Conservation (phyloP, 1,140 invertebrate species). For the Tetramorium parvispinum region DNA sequence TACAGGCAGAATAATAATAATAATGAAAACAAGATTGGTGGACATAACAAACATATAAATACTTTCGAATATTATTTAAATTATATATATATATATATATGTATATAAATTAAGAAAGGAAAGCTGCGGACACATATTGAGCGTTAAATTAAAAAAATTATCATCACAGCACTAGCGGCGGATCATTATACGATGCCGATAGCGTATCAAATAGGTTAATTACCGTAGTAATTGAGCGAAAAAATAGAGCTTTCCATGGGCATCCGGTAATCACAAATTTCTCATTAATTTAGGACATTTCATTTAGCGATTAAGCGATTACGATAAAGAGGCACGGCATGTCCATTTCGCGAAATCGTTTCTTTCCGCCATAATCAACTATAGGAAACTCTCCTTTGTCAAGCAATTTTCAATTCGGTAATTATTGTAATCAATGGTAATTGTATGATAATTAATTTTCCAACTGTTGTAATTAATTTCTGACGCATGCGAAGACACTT, state of each 20-base stretch:
- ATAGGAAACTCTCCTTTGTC: neutral
- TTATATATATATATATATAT: no score
- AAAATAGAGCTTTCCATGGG: conserved; percentile 1
- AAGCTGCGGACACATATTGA: neutral
- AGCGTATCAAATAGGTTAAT: conserved; percentile 50
- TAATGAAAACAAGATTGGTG: neutral
- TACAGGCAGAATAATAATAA: neutral
- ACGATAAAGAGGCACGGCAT: neutral
- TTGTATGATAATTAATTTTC: no score
- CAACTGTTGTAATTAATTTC: neutral
- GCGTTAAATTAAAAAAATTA: conserved; percentile 31
- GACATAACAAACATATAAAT: neutral
- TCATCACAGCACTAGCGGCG: neutral
- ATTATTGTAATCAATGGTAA: no score
- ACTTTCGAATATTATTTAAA: no score
- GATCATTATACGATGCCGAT: conserved; percentile 37
- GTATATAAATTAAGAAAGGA: neutral
- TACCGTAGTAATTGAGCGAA: conserved; percentile 29
- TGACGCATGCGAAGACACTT: neutral
- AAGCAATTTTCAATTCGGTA: neutral
- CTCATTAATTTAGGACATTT: conserved; percentile 11
- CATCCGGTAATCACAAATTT: conserved; percentile 13
- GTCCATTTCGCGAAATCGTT: neutral
- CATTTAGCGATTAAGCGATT: neutral
- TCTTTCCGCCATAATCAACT: neutral